These are phyloP conservation scores for Anoplophora glabripennis DNA, from an alignment of 1,140 invertebrate species.

Conservation along the genomic window DNA sequence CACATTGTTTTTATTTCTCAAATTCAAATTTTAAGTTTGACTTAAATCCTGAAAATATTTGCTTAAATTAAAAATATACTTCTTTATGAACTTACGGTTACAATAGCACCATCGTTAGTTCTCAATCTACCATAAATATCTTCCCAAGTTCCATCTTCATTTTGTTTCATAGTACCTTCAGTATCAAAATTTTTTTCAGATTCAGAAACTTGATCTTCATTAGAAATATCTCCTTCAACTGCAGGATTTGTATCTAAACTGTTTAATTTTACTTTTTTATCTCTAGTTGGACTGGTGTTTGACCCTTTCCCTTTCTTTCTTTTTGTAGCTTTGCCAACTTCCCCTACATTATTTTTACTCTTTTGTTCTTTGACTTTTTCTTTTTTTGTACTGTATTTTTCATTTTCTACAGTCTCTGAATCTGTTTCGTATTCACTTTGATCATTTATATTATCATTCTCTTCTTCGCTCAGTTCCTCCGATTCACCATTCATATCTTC, in stretches of 20 bases:
- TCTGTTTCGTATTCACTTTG: constrained; percentile 32
- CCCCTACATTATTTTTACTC: constrained; percentile 37
- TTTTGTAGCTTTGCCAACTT: constrained; percentile 33
- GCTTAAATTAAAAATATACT: not conserved
- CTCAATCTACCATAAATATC: constrained; percentile 91
- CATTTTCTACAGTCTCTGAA: constrained; percentile 5
- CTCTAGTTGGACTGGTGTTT: not conserved
- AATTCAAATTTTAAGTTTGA: too few relatives aligned
- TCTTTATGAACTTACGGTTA: constrained; percentile 18
- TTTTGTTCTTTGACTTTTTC: not conserved
- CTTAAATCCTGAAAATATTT: too few relatives aligned
- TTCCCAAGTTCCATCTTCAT: constrained; percentile 63
- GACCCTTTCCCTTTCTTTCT: not conserved
- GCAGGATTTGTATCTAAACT: not conserved
- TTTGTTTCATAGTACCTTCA: constrained; percentile 28
- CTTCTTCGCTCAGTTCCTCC: constrained; percentile 28
- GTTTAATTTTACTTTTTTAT: not conserved
- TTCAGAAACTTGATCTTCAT: constrained; percentile 7
- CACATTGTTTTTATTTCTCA: too few relatives aligned
- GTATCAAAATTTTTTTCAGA: constrained; percentile 40
- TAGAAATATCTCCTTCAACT: not conserved
- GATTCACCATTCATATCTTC: constrained; percentile 34
- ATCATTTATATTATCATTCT: constrained; percentile 27
- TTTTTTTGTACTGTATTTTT: too few relatives aligned
- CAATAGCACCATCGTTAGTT: constrained; percentile 65